These are phyloP conservation scores for Diarsia dahlii DNA, from an alignment of 2,888 invertebrate species.

Conservation along the genomic window DNA sequence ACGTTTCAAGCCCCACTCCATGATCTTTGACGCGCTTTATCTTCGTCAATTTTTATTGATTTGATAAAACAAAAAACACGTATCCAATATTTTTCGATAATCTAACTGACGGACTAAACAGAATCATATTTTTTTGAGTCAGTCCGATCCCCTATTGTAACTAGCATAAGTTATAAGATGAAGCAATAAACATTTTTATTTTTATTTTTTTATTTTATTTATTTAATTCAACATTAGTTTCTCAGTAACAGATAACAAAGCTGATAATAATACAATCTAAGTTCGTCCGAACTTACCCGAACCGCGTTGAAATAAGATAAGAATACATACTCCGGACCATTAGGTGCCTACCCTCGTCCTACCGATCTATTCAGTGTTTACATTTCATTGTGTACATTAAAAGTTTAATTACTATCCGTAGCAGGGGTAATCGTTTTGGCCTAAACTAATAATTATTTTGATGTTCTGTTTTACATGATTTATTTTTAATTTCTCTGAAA, in stretches of 20 bases:
- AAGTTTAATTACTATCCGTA: conserved; percentile 35
- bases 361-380: conserved; percentile 18
- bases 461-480: neutral
- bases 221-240: too few relatives aligned
- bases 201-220: too few relatives aligned
- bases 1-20: too few relatives aligned
- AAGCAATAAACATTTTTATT: too few relatives aligned
- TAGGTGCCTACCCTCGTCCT: neutral
- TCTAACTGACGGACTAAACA: too few relatives aligned
- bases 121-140: too few relatives aligned
- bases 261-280: conserved; percentile 22
- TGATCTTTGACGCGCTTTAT: too few relatives aligned
- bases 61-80: too few relatives aligned
- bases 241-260: conserved; percentile 13
- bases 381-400: conserved; percentile 7
- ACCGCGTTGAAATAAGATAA: conserved; percentile 22
- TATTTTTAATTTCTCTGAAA: neutral
- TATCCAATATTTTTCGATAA: too few relatives aligned
- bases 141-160: too few relatives aligned
- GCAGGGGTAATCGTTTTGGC: conserved; percentile 12
- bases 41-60: too few relatives aligned
- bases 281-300: conserved; percentile 16
- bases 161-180: too few relatives aligned
- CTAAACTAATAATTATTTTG: conserved; percentile 22
- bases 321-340: conserved; percentile 20